Conservation (phyloP, 1,140 invertebrate genomes). For the Pseudomyrmex concolor region DNA sequence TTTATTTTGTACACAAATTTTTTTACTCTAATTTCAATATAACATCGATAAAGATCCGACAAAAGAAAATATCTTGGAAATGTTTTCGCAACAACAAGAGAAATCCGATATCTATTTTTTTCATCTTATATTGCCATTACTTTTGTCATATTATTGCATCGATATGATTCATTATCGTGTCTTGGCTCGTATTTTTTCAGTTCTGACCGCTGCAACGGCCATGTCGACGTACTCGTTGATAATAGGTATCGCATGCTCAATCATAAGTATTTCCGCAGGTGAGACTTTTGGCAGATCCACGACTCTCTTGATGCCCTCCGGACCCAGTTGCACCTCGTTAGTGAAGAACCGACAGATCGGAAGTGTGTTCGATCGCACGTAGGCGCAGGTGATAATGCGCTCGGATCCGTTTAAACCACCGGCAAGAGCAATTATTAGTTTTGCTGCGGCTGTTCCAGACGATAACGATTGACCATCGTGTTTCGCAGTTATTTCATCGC, state of each 20-base stretch:
- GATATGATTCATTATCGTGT: neutral
- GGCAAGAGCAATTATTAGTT: slow-evolving; percentile 75
- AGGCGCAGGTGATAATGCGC: slow-evolving; percentile 72
- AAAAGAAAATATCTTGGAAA: too few relatives aligned
- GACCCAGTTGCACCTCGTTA: slow-evolving; percentile 75
- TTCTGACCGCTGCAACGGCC: slow-evolving; percentile 36
- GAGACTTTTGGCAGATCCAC: slow-evolving; percentile 77
- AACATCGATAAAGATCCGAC: too few relatives aligned
- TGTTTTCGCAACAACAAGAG: too few relatives aligned
- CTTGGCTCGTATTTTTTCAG: neutral
- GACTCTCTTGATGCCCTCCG: slow-evolving; percentile 72
- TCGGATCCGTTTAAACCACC: slow-evolving; percentile 69
- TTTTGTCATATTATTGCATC: neutral
- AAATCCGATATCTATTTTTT: neutral
- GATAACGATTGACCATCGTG: slow-evolving; percentile 69
- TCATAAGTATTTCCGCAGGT: slow-evolving; percentile 65
- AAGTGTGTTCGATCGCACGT: slow-evolving; percentile 76
- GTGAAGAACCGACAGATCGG: slow-evolving; percentile 78
- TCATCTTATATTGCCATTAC: neutral
- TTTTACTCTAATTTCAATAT: too few relatives aligned
- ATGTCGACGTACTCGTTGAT: slow-evolving; percentile 75
- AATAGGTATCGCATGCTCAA: slow-evolving; percentile 72
- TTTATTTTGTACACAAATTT: too few relatives aligned
- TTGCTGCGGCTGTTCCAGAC: slow-evolving; percentile 73
- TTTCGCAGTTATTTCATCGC: slow-evolving; percentile 52